Conservation (phyloP, 2,888 invertebrate genomes). For the Cantharis nigra region DNA sequence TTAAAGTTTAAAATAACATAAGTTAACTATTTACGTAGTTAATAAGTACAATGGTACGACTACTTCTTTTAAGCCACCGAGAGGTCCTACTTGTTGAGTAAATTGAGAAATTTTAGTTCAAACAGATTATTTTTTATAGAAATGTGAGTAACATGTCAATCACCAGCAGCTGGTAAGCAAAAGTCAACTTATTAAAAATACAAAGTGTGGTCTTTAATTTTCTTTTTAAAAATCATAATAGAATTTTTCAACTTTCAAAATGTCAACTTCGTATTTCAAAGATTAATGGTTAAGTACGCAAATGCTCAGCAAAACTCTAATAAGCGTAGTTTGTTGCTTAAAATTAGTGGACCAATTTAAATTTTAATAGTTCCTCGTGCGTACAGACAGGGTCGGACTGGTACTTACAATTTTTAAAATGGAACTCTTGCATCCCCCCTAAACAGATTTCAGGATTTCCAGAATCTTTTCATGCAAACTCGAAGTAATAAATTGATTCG, state of each 20-base stretch:
- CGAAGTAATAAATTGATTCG: too few relatives aligned
- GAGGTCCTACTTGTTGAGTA: not conserved
- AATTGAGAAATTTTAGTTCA: constrained; percentile 1
- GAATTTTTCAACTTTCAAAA: not conserved
- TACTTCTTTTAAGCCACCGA: not conserved
- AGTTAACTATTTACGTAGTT: not conserved
- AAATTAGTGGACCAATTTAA: not conserved
- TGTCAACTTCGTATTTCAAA: not conserved
- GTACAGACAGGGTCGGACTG: not conserved
- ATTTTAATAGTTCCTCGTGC: not conserved
- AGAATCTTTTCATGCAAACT: too few relatives aligned
- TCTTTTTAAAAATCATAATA: not conserved
- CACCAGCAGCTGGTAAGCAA: constrained; percentile 11
- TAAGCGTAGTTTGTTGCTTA: not conserved
- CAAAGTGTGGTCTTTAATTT: constrained; percentile 9
- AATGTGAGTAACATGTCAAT: constrained; percentile 16
- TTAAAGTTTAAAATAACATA: constrained; percentile 33
- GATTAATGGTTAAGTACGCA: not conserved
- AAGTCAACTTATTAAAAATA: constrained; percentile 14
- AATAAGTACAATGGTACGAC: not conserved
- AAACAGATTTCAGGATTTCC: too few relatives aligned
- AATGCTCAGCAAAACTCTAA: not conserved
- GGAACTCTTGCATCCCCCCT: too few relatives aligned
- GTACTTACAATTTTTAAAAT: too few relatives aligned
- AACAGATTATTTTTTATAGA: constrained; percentile 18